A percentile compares a stretch with the other conserved stretches of the same genome.
phyloP scores from a whole-genome alignment of 2,888 invertebrate species.

The Agrochola lychnidis region DNA sequence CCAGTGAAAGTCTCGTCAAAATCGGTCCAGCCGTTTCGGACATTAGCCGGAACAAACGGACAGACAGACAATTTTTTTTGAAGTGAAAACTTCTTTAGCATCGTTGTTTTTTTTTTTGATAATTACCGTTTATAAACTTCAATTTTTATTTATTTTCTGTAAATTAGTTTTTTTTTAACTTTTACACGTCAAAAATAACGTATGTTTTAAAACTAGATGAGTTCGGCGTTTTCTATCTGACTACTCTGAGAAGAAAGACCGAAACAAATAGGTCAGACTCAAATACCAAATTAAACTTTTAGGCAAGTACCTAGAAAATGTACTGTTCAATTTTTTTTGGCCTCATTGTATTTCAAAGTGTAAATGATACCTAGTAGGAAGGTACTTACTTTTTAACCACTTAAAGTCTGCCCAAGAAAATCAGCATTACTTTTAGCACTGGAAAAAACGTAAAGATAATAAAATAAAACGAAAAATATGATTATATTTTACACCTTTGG shows the following conservation, averaged over 20 bases:
- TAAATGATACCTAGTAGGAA: neutral
- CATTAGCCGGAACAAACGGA: too few species aligned
- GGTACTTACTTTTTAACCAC: neutral
- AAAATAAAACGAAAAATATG: conserved; percentile 14
- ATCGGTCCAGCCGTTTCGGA: too few species aligned
- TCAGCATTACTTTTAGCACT: neutral
- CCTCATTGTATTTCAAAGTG: neutral
- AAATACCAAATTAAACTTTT: neutral
- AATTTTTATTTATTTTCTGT: too few species aligned
- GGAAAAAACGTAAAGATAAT: neutral
- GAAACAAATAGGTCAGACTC: too few species aligned
- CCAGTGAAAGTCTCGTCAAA: too few species aligned
- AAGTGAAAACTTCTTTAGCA: too few species aligned
- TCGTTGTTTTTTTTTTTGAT: too few species aligned
- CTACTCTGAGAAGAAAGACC: too few species aligned
- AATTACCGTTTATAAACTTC: too few species aligned
- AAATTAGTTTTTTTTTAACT: too few species aligned
- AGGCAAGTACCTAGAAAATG: neutral
- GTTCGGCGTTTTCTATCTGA: too few species aligned
- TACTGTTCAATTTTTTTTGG: neutral
- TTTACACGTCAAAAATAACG: neutral
- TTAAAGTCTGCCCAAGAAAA: neutral
- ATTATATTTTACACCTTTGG: neutral
- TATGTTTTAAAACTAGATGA: neutral
- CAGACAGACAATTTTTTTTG: too few species aligned